These are phyloP conservation scores for Ramphastos sulfuratus DNA, from an alignment of 2,113 vertebrate species.

Conservation along the genomic window DNA sequence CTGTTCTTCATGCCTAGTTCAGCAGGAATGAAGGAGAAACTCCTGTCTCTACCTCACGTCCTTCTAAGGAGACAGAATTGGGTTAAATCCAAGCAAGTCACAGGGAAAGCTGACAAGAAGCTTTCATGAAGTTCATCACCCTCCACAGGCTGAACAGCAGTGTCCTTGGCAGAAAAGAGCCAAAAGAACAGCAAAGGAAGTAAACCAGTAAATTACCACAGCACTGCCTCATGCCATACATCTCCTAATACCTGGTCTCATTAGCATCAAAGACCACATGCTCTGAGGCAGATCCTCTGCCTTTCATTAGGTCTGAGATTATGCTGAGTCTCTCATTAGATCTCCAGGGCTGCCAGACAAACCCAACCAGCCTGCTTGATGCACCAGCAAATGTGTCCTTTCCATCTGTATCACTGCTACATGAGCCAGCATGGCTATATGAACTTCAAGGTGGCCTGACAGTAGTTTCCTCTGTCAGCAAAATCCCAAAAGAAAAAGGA, in stretches of 20 bases:
- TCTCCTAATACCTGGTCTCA: not conserved
- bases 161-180: not conserved
- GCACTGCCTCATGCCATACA: fast-evolving
- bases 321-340: not conserved
- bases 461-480: not conserved
- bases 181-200: not conserved
- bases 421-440: fast-evolving
- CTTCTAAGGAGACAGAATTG: not conserved
- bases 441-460: slow-evolving; percentile 19
- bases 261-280: not conserved
- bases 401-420: not conserved
- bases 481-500: not conserved
- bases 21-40: not conserved
- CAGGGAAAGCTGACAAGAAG: not conserved
- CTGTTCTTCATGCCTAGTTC: not conserved
- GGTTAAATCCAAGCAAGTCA: not conserved
- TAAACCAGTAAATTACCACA: not conserved
- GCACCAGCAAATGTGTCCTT: not conserved
- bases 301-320: not conserved
- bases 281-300: not conserved
- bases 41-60: fast-evolving
- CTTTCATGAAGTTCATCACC: not conserved
- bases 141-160: fast-evolving
- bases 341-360: not conserved
- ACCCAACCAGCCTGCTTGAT: not conserved